phyloP scores from a whole-genome alignment of 2,888 invertebrate species.

The Malthinus seriepunctatus region DNA sequence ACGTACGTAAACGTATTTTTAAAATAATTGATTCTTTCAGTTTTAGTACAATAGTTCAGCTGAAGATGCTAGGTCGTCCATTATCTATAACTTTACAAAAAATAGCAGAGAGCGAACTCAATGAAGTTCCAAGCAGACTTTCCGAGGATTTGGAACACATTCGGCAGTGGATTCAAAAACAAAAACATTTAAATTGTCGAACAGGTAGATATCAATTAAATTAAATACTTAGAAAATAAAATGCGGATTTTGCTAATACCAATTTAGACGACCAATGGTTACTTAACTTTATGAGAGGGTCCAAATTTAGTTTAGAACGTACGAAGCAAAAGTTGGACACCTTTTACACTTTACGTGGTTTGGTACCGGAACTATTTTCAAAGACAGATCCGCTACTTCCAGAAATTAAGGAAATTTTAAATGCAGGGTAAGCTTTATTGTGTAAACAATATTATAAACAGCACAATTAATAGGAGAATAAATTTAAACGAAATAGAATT shows the following conservation, averaged over 20 bases:
- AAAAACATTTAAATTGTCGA: no score
- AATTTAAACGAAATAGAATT: not conserved
- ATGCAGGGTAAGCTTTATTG: not conserved
- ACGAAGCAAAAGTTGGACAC: slow-evolving; percentile 61
- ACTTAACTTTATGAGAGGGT: slow-evolving; percentile 58
- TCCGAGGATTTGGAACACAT: no score
- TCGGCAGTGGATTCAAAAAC: no score
- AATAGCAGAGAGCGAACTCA: no score
- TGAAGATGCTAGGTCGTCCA: no score
- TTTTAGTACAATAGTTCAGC: not conserved
- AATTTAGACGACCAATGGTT: slow-evolving; percentile 60
- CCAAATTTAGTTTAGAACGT: slow-evolving; percentile 60
- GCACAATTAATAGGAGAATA: not conserved
- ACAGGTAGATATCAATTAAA: no score
- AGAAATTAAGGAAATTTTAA: slow-evolving; percentile 42
- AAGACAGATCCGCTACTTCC: slow-evolving; percentile 54
- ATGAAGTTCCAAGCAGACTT: no score
- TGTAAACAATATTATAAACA: no score
- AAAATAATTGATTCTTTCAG: not conserved
- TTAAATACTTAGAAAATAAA: no score
- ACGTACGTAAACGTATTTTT: not conserved
- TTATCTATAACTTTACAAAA: no score
- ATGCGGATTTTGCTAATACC: not conserved
- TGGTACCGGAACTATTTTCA: slow-evolving; percentile 62
- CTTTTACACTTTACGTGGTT: slow-evolving; percentile 61